Base-by-base conservation (phyloP, 2,888 invertebrate genomes). In the Drosophila histrio region DNA sequence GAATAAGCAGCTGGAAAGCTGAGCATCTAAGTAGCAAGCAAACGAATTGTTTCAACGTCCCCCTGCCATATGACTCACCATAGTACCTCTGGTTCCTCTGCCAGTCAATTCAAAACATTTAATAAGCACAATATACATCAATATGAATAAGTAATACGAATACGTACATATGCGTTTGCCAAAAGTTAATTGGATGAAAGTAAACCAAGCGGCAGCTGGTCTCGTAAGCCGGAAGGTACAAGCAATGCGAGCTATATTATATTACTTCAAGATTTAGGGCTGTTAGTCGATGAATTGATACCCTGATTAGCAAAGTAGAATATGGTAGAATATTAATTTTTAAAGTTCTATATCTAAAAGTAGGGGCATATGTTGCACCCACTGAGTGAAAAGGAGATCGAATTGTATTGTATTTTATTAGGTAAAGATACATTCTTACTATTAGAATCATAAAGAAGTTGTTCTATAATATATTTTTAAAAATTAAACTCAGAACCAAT, bases 101-200 rank as follows among this genome's bases (percentile, higher is more conserved):
- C 22, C 39, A 26, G 36, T 3, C 30, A 56, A 69, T 53, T 47
- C 57, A 59, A 77, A 76, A 47, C 86, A 53, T 75, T 77, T 70
- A 72, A 70, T 78, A 79, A 72, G 61, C 46, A 49, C 64, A 39
- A 61, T 24, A 65, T 41, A 41, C 52, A 64, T 76, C 71, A 53
- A 72, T 64, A 70, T 75, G 63, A 75, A 77, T 77, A 75, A 67
- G 73, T 67, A 63, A 75, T 77, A 68, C 47, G 65, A 82, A 75
- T 66, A 52, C 60, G 36, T 65, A 46, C 61, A 46, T 39, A 22
- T 63, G 53, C 58, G 47, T 64, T 57, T 61, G 66, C 64, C 41
- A 30, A 46, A 59, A 46, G 46, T 57, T 77, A 68, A 68, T 78
- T 70, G 74, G 62, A 58, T 63, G 46, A 53, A 58, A 24, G 39